Evolutionary conservation across 2,113 vertebrate species (phyloP), one percentile per base, ranked within the genome.

Genomic region (Stigmatopora nigra): DNA sequence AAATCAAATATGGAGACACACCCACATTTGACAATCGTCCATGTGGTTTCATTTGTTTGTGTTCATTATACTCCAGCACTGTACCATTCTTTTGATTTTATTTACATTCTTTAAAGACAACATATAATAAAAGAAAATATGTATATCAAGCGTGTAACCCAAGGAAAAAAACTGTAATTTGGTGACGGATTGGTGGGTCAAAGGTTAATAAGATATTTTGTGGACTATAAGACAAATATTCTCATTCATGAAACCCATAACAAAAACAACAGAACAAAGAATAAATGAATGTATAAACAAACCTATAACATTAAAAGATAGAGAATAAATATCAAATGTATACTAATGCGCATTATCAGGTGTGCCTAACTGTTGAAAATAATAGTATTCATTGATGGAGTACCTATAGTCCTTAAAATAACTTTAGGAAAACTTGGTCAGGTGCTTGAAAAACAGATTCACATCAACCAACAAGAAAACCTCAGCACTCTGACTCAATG

Each of bases 401-500:
- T 7, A 10, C 38, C 4, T 41, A 10, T 3, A 31, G 25, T 31
- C 25, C 25, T 31, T 31, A 41, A 41, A 41, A 41, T 41, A 41
- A 7, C 7, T 7, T 41, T 8, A 41, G 6, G 7, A 48, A 58
- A 49, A 44, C 16, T 7, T 7, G 25, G 35, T 45, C 2, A 52
- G 3, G 4, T 6, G 17, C n/a, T 12, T 59, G 14, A 52, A 46
- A 65, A 65, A 65, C 64, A 57, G 16, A 66, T 45, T 36, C n/a
- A 31, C 7, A 35, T 0, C 10, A 58, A 47, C 2, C 47, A n/a
- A 49, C 35, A 55, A 11, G 52, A 68, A 62, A 51, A 56, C 53
- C 13, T 56, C 48, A 48, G 58, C 41, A 57, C 11, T 16, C 41
- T 11, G 20, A 47, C 25, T 31, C 25, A 1, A 2, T 31, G 25